Base-by-base conservation (phyloP, 2,797 vertebrate genomes). In the Scyliorhinus canicula region DNA sequence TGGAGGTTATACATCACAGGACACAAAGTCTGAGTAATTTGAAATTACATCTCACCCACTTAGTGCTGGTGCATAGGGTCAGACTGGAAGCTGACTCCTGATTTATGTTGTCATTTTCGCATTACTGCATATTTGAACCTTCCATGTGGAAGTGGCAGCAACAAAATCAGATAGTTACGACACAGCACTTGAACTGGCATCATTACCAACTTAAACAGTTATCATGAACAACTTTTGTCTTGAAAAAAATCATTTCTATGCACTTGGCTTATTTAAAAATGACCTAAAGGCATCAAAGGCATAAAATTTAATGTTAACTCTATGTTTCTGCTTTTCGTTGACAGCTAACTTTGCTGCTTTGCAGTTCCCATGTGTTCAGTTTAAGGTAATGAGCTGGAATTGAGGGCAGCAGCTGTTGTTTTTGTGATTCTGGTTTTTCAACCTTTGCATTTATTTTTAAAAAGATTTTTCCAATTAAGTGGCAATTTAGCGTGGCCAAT, bases 391-490 rank as follows among this genome's bases (percentile, higher is more conserved):
- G 93, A 69, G 67, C 93, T 71, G 67, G 93, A 94, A 74, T 74
- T 50, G 44, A 94, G 31, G 93, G 93, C 67, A 52, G 35, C 93
- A 94, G 65, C 93, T 94, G 93, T 74, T 94, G 93, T 94, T 94
- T 94, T 74, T 31, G 4, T 35, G 28, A 26, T 21, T 94, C 40
- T 93, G 69, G 60, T 47, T 93, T 52, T 31, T 74, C 67, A 94
- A 94, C 31, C 31, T 52, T 93, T 94, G 26, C 14, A n/a, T n/a
- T n/a, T n/a, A n/a, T n/a, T n/a, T n/a, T n/a, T n/a, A n/a, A n/a
- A n/a, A n/a, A n/a, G n/a, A n/a, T n/a, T n/a, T n/a, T n/a, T n/a
- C n/a, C n/a, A n/a, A n/a, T n/a, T n/a, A n/a, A n/a, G n/a, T n/a
- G n/a, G n/a, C n/a, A n/a, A n/a, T n/a, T n/a, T n/a, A n/a, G n/a